Conservation (phyloP, 1,140 invertebrate species). For the Luehdorfia chinensis region DNA sequence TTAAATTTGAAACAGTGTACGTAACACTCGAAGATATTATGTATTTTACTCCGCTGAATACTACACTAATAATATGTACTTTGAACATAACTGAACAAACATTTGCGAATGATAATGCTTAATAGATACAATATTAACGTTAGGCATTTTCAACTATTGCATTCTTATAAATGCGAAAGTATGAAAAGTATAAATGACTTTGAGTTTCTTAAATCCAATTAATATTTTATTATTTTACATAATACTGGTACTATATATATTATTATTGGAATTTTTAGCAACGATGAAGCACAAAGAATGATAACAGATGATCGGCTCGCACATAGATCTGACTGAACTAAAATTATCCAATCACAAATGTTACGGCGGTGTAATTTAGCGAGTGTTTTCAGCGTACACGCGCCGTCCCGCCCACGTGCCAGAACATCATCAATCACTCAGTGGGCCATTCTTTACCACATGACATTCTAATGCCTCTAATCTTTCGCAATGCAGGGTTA, state of each 20-base stretch:
- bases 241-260: too few species aligned
- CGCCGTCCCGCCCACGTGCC: constrained; percentile 46
- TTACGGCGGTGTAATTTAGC: constrained; percentile 57
- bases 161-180: too few species aligned
- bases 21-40: constrained; percentile 39
- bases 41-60: constrained; percentile 36
- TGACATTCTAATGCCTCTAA: constrained; percentile 62
- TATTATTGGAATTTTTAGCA: constrained; percentile 19
- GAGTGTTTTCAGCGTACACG: constrained; percentile 52
- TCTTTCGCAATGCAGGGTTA: constrained; percentile 48
- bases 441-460: constrained; percentile 56
- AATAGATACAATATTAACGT: too few species aligned
- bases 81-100: constrained; percentile 32
- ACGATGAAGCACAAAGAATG: constrained; percentile 35
- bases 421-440: constrained; percentile 58
- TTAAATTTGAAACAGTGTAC: constrained; percentile 56
- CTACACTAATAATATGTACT: constrained; percentile 29
- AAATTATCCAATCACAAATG: constrained; percentile 55
- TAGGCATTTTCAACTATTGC: too few species aligned
- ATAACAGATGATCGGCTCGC: constrained; percentile 27
- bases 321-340: constrained; percentile 24
- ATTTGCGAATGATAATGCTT: too few species aligned
- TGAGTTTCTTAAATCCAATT: too few species aligned
- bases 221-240: too few species aligned
- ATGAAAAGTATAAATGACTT: too few species aligned